A percentile compares a stretch with the other conserved stretches of the same genome.
Conservation (phyloP, 1,140 invertebrate species). For the Bombus breviceps region DNA sequence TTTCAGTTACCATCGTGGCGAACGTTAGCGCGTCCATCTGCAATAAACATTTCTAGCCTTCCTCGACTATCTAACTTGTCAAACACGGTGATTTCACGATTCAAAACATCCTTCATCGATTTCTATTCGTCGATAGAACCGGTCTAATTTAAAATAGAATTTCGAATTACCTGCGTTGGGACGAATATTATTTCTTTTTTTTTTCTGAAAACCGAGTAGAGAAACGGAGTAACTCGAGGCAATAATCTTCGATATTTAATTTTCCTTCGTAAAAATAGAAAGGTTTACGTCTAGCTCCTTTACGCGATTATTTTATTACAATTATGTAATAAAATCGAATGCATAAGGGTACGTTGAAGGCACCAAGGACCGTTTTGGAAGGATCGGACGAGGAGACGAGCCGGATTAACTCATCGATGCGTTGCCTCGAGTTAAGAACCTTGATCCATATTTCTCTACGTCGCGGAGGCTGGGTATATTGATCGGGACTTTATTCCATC, state of each 20-base stretch:
- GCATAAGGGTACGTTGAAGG: background rate
- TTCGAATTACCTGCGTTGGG: too few species aligned
- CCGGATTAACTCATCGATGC: background rate
- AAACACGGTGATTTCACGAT: background rate
- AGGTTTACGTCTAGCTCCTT: too few species aligned
- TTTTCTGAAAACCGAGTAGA: too few species aligned
- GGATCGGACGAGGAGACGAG: background rate
- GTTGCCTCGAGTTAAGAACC: conserved; percentile 7
- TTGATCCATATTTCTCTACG: conserved; percentile 32
- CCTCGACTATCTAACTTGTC: too few species aligned
- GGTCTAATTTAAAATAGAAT: too few species aligned
- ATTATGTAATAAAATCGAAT: too few species aligned
- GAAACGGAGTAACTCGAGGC: too few species aligned
- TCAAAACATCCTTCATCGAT: background rate
- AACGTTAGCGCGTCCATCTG: background rate
- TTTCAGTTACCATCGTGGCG: conserved; percentile 2
- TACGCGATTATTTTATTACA: background rate
- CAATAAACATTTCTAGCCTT: too few species aligned
- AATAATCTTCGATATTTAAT: too few species aligned
- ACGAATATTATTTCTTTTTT: too few species aligned
- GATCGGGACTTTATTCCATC: conserved; percentile 18
- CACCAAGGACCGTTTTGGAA: background rate
- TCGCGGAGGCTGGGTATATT: conserved; percentile 43
- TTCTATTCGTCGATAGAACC: too few species aligned
- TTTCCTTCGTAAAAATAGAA: too few species aligned